Percentiles rank a stretch among this genome's conserved stretches.
Evolutionary conservation across 2,113 vertebrate species (phyloP).

Genomic region (Colossoma macropomum): DNA sequence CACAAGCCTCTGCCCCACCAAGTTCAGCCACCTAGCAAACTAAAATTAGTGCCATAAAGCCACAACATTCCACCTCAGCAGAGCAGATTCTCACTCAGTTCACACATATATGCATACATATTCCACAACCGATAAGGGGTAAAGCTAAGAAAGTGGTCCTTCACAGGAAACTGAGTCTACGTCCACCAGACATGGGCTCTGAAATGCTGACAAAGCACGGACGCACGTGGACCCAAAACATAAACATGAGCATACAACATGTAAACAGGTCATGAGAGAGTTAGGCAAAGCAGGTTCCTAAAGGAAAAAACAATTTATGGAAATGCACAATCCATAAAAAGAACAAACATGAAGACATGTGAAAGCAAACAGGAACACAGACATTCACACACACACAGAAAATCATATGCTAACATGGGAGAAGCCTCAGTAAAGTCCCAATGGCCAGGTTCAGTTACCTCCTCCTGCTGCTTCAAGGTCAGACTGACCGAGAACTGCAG

Average conservation of each 20-base stretch:
- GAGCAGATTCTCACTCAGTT: neutral
- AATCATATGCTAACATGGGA: neutral
- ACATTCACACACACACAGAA: neutral
- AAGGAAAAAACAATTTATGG: neutral
- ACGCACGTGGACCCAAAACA: neutral
- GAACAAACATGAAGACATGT: neutral
- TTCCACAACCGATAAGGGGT: neutral
- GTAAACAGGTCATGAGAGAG: neutral
- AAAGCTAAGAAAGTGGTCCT: neutral
- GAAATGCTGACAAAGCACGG: neutral
- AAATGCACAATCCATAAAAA: neutral
- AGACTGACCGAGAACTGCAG: slow-evolving; percentile 4
- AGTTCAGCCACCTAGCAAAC: neutral
- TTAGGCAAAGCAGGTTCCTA: neutral
- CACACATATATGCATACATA: neutral
- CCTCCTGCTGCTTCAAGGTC: slow-evolving; percentile 47
- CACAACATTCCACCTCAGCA: neutral
- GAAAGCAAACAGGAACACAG: neutral
- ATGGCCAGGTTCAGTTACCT: slow-evolving; percentile 32
- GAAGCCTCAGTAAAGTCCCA: slow-evolving; percentile 32
- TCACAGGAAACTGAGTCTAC: neutral
- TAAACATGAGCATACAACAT: neutral
- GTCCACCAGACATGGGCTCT: neutral
- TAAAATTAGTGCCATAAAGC: neutral
- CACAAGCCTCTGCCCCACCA: neutral